phyloP scores from a whole-genome alignment of 2,888 invertebrate species.

The Eledone cirrhosa region DNA sequence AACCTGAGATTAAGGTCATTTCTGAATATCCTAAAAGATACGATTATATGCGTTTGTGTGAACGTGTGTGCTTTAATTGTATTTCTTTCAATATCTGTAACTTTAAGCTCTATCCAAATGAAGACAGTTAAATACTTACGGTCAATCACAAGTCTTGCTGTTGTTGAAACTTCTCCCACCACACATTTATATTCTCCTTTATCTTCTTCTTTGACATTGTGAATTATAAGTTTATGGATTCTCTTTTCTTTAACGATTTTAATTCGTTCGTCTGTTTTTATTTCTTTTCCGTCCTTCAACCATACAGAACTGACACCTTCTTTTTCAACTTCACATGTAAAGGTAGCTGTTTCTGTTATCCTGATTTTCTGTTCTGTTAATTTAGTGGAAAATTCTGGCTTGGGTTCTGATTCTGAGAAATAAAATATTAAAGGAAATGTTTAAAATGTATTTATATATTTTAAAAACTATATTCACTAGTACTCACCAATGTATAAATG shows the following conservation, averaged over 20 bases:
- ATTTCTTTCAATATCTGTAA: no score
- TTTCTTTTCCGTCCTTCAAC: slow-evolving; percentile 71
- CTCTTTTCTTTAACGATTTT: slow-evolving; percentile 58
- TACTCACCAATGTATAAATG: no score
- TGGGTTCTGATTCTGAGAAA: slow-evolving; percentile 78
- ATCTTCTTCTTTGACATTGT: slow-evolving; percentile 81
- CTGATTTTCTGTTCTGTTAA: slow-evolving; percentile 76
- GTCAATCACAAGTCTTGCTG: slow-evolving; percentile 60
- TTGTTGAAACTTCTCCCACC: slow-evolving; percentile 57
- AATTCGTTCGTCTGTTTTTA: slow-evolving; percentile 55
- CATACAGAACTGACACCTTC: slow-evolving; percentile 83
- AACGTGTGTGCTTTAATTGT: no score
- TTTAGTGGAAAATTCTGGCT: slow-evolving; percentile 86
- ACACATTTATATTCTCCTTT: slow-evolving; percentile 85
- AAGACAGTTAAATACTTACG: slow-evolving; percentile 44
- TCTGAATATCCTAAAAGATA: no score
- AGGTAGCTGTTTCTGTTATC: slow-evolving; percentile 71
- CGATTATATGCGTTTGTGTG: no score
- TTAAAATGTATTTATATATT: no score
- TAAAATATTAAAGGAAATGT: no score
- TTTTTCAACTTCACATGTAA: slow-evolving; percentile 84
- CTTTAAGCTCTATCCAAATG: no score
- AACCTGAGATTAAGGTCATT: no score
- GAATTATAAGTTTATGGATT: slow-evolving; percentile 76
- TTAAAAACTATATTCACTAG: no score